These are phyloP conservation scores for Ptychodera flava DNA, from an alignment of 35 echinoderm and acorn worm species.

Conservation along the genomic window DNA sequence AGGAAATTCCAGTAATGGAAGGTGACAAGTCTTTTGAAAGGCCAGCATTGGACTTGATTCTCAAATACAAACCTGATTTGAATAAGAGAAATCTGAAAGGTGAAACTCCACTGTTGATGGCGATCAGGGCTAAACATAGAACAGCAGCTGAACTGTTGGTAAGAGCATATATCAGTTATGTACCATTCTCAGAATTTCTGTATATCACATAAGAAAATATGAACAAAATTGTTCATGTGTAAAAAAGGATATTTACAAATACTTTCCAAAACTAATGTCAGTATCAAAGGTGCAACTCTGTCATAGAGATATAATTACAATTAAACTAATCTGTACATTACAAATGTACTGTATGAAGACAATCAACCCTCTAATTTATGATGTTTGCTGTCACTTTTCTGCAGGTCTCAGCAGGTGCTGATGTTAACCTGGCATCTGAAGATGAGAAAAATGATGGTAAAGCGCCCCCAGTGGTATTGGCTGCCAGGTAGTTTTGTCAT, in stretches of 20 bases:
- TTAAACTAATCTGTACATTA: too few species aligned
- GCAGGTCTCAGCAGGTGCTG: background rate
- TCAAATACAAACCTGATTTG: conserved; percentile 32
- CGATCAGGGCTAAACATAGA: conserved; percentile 20
- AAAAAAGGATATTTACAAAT: background rate
- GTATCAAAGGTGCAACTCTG: background rate
- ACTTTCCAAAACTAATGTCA: background rate
- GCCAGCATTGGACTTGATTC: conserved; percentile 31
- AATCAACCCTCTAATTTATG: too few species aligned
- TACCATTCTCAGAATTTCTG: background rate
- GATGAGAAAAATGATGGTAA: conserved; percentile 18
- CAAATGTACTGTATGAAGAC: too few species aligned
- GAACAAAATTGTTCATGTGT: too few species aligned
- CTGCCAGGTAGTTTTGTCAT: conserved; percentile 10
- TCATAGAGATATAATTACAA: too few species aligned
- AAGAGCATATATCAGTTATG: background rate
- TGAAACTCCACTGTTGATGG: conserved; percentile 29
- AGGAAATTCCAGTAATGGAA: background rate
- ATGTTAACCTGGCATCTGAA: conserved; percentile 4
- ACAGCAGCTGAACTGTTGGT: conserved; percentile 38
- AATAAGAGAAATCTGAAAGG: conserved; percentile 24
- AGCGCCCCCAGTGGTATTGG: conserved; percentile 5
- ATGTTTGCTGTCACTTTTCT: too few species aligned
- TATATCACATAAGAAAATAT: too few species aligned
- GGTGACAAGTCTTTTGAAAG: background rate